Evolutionary conservation across 2,888 invertebrate genomes (phyloP).

Genomic region (Phania funesta): DNA sequence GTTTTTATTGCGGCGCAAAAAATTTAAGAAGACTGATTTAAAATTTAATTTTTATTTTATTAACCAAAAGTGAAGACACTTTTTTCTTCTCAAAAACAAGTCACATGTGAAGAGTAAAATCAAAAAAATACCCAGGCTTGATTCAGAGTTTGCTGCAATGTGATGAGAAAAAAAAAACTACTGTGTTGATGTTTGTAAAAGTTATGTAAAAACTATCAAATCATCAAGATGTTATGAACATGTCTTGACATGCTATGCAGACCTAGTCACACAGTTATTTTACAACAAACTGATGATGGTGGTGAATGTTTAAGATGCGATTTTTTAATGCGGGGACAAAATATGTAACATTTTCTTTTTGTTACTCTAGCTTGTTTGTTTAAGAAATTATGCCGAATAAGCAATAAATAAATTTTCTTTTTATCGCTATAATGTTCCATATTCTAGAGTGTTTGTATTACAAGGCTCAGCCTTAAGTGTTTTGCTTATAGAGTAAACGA

Average conservation of each 20-base stretch:
- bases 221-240: slow-evolving; percentile 31
- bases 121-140: not conserved
- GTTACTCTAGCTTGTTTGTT: not conserved
- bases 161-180: not conserved
- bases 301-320: not conserved
- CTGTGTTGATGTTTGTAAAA: not conserved
- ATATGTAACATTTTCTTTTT: not conserved
- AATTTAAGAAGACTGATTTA: not conserved
- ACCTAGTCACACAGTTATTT: not conserved
- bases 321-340: not conserved
- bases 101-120: not conserved
- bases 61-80: slow-evolving; percentile 8
- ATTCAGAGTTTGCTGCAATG: not conserved
- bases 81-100: not conserved
- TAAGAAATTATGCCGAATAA: slow-evolving; percentile 28
- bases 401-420: slow-evolving; percentile 51
- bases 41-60: not conserved
- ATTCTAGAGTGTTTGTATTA: not conserved
- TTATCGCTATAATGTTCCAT: not conserved
- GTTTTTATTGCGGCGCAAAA: slow-evolving; percentile 15
- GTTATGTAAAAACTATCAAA: slow-evolving; percentile 22
- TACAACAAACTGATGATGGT: not conserved
- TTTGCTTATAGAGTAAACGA: not conserved
- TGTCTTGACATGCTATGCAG: not conserved
- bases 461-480: not conserved